Conservation (phyloP, 2,113 vertebrate species). For the Echinops telfairi region DNA sequence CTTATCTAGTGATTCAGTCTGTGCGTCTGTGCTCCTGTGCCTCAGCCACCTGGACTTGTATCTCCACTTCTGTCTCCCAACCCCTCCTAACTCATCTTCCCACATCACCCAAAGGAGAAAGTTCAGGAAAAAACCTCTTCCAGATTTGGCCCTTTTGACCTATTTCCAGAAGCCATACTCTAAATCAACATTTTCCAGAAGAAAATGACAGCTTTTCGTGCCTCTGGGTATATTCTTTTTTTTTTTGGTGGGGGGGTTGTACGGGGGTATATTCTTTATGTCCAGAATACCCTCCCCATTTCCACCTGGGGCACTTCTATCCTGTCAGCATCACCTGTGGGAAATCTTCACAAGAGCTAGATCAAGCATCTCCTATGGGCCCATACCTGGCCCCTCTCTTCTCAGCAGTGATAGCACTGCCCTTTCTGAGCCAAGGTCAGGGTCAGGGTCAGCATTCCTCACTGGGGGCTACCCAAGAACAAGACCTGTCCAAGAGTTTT, state of each 20-base stretch:
- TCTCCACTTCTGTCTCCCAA: not conserved
- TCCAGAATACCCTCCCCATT: slow-evolving; percentile 39
- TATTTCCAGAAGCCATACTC: not conserved
- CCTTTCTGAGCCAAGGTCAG: not conserved
- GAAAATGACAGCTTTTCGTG: not conserved
- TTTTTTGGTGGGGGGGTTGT: not conserved
- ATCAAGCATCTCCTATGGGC: slow-evolving; percentile 41
- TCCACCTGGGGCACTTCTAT: slow-evolving; percentile 30
- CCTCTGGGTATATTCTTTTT: not conserved
- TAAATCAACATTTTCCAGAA: slow-evolving; percentile 36
- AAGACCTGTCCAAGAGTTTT: not conserved
- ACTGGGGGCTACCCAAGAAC: not conserved
- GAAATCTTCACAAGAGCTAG: slow-evolving; percentile 39
- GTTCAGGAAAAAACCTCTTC: not conserved
- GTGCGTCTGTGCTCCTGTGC: slow-evolving; percentile 41
- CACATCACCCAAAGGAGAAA: slow-evolving; percentile 27
- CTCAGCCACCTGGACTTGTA: slow-evolving; percentile 37
- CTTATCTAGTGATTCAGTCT: not conserved
- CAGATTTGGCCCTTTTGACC: not conserved
- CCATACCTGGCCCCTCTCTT: not conserved
- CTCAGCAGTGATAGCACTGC: not conserved
- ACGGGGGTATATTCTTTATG: not conserved
- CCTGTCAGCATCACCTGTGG: slow-evolving; percentile 48
- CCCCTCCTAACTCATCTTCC: slow-evolving; percentile 15
- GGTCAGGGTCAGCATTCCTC: slow-evolving; percentile 22